Percentiles rank a stretch among this genome's conserved stretches.
Conservation (phyloP, 2,113 vertebrate species). For the Saguinus midas region DNA sequence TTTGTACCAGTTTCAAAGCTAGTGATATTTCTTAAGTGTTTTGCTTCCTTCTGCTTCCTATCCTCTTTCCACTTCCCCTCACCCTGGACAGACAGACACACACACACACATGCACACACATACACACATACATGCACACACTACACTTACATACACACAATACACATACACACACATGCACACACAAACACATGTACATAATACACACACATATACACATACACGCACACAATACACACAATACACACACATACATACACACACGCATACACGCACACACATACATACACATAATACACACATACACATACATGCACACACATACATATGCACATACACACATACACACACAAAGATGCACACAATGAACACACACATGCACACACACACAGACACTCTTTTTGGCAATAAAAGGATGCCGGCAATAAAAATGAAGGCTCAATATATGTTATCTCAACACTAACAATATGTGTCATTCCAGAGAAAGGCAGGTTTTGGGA, state of each 20-base stretch:
- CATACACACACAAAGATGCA: neutral
- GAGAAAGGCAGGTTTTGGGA: constrained; percentile 27
- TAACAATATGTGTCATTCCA: constrained; percentile 45
- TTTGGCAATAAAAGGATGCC: constrained; percentile 38
- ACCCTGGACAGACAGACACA: neutral
- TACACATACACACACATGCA: neutral
- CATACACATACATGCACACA: neutral
- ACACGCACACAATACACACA: neutral
- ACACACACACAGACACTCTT: neutral
- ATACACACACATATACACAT: neutral
- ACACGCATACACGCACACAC: neutral
- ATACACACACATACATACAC: too few relatives aligned
- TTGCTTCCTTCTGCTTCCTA: neutral
- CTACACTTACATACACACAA: neutral
- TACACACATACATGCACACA: neutral
- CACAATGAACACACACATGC: neutral
- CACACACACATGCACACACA: neutral
- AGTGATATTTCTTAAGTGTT: neutral
- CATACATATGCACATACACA: neutral
- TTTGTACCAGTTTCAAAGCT: neutral
- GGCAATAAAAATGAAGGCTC: constrained; percentile 44
- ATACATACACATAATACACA: neutral
- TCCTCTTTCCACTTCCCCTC: fast-evolving
- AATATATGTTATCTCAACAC: constrained; percentile 28
- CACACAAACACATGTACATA: neutral